Base-by-base conservation (phyloP, 1,140 invertebrate species). In the Lepidurus arcticus region DNA sequence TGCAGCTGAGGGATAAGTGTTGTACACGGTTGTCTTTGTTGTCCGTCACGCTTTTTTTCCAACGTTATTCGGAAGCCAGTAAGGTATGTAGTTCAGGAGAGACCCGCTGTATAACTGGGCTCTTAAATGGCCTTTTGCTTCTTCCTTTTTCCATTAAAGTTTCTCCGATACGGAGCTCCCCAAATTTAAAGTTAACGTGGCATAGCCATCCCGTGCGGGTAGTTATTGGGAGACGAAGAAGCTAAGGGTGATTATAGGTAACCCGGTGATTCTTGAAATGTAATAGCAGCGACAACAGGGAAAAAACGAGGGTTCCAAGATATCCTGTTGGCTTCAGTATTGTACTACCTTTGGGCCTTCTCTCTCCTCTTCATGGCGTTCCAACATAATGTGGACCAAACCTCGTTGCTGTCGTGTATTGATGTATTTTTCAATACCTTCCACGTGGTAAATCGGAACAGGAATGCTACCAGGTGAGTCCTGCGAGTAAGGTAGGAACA, bases 231-330 rank as follows among this genome's bases (percentile, higher is more conserved):
- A 65, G 21, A 65, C 53, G 53, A 21, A 65, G 53, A 65, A 65
- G n/a, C 53, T 65, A 65, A 10, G 53, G 53, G 53, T 65, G 53
- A 65, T 65, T 65, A 65, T 65, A 65, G 53, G 53, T 65, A 65
- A 65, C 53, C 53, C 21, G 53, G 53, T 16, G 53, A 65, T 65
- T 65, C 53, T 65, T n/a, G 53, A 65, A 65, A 65, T 65, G 53
- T 21, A n/a, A 65, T 16, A 65, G 53, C 16, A 65, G 53, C 53
- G 16, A 65, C 16, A 65, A 65, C 16, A 65, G 13, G 21, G 53
- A 65, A 65, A 65, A 65, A 65, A 21, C 0, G 7, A 11, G 8
- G 13, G 53, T 9, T 9, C 6, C 6, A 16, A 65, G 53, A 13
- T 65, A 21, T 65, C 53, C 53, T 65, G 13, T 65, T 7, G 53